Evolutionary conservation across 1,140 invertebrate species (phyloP), one percentile per base, ranked within the genome.

Genomic region (Phenacoccus solenopsis): DNA sequence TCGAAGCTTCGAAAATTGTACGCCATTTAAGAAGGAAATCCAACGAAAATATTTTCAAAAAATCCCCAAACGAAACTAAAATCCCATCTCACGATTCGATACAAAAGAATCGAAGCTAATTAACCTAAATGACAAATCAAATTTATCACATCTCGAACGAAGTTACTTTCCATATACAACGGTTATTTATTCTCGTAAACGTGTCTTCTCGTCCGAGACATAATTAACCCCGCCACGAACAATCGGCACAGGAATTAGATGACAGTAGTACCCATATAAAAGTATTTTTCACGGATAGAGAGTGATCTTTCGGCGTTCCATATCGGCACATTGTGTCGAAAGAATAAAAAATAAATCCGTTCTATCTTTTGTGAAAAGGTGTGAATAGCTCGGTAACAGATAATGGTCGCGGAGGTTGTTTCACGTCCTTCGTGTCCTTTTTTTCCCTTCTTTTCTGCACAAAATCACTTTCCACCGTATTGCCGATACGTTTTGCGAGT

Each of bases 301-400:
- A 64, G 21, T 64, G 59, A 64, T 64, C 59, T 27, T 64, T 64
- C 25, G 21, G 59, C 59, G 25, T 64, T 64, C 21, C 25, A 64
- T 64, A 64, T 64, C 59, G 22, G 25, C 38, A n/a, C 25, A 25
- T 27, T 24, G 59, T 64, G 25, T 64, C 25, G n/a, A 49, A 49
- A 49, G 38, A 24, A 64, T 25, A 64, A 64, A 64, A 64, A 27
- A 64, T 64, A 64, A 64, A 64, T 64, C 59, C 59, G 59, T 64
- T 64, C 59, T 64, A 24, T 64, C 59, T 64, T 64, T 64, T 64
- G 59, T 64, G 38, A 64, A 64, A 64, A 64, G 59, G 59, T 64
- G 59, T 64, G 59, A 64, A 64, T 64, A 64, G 59, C 25, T 25
- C 21, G 59, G 59, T 64, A 64, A 64, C 59, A 64, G 59, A 64